Evolutionary conservation across 2,113 vertebrate genomes (phyloP).

Genomic region (Eolophus roseicapilla): DNA sequence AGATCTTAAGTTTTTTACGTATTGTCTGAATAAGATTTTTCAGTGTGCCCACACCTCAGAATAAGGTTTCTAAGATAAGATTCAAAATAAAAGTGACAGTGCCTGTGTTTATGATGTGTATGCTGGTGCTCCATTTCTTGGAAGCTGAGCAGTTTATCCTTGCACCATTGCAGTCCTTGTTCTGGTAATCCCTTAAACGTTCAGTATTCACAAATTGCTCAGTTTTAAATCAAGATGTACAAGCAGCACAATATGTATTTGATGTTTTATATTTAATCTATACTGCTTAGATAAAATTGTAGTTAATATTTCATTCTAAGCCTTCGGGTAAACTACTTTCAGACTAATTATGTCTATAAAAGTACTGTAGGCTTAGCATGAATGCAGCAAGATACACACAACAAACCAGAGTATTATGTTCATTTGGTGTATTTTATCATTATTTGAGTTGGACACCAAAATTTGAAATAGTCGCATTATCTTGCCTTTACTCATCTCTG

Average conservation of each 20-base stretch:
- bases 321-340: neutral
- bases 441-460: neutral
- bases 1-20: constrained; percentile 51
- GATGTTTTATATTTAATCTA: neutral
- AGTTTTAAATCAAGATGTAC: neutral
- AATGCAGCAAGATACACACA: neutral
- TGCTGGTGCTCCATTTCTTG: neutral
- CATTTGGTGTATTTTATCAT: neutral
- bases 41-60: neutral
- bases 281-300: neutral
- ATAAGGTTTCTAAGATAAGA: neutral
- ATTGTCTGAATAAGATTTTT: neutral
- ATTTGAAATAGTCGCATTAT: neutral
- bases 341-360: neutral
- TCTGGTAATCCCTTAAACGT: neutral
- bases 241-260: neutral
- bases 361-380: neutral
- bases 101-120: neutral
- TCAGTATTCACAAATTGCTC: neutral
- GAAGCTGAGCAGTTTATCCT: neutral
- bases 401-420: neutral
- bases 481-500: neutral
- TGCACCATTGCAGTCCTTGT: neutral
- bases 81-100: neutral
- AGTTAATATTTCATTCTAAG: neutral